A percentile compares a stretch with the other conserved stretches of the same genome.
phyloP scores from a whole-genome alignment of 2,113 vertebrate genomes.

The Caloenas nicobarica region DNA sequence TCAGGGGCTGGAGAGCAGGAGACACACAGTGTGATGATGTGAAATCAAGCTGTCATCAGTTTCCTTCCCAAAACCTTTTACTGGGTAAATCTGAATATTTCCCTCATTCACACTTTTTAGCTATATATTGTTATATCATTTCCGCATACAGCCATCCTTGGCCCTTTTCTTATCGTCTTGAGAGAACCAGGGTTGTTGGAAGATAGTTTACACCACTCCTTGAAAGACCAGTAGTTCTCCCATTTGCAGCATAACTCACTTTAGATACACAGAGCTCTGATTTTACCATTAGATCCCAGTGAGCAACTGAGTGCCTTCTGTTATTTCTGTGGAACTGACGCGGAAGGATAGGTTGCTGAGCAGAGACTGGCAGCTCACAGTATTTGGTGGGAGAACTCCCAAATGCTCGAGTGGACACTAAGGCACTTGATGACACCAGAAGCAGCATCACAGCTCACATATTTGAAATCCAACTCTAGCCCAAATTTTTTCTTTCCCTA shows the following conservation, averaged over 20 bases:
- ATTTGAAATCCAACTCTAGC: background rate
- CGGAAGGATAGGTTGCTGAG: background rate
- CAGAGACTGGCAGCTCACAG: background rate
- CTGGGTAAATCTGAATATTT: background rate
- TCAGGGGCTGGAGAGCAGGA: background rate
- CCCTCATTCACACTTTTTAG: background rate
- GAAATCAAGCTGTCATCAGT: conserved; percentile 42
- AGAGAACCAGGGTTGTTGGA: background rate
- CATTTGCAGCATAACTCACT: background rate
- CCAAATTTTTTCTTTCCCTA: background rate
- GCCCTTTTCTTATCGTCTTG: background rate
- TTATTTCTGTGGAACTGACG: background rate
- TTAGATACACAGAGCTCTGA: background rate
- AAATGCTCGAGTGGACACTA: background rate
- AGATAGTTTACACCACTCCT: background rate
- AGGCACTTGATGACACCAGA: background rate
- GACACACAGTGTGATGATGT: background rate
- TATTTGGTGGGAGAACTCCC: background rate
- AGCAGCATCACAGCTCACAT: background rate
- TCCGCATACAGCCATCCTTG: background rate
- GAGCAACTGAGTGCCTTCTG: background rate
- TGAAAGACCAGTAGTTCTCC: background rate
- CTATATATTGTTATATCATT: background rate
- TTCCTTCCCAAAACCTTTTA: conserved; percentile 26
- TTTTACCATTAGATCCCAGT: background rate